Percentiles rank a stretch among this genome's conserved stretches.
Conservation (phyloP, 1,140 invertebrate species). For the Sitobion miscanthi region DNA sequence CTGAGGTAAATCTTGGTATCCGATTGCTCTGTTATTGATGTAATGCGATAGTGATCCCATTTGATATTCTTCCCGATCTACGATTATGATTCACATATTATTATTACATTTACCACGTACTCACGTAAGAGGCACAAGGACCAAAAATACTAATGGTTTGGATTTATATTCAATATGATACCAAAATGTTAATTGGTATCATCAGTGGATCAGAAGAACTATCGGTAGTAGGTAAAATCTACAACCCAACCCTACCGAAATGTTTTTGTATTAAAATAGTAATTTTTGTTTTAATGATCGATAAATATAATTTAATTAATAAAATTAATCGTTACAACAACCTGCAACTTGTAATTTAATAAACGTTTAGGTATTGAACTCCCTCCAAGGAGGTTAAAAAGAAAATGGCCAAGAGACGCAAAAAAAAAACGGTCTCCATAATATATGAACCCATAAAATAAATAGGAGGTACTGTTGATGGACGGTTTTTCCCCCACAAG, state of each 20-base stretch:
- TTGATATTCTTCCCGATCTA: constrained; percentile 86
- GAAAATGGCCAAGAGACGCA: too few species aligned
- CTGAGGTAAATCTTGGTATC: constrained; percentile 86
- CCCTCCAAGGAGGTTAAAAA: too few species aligned
- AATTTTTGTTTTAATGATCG: not conserved
- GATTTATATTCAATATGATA: not conserved
- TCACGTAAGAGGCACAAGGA: not conserved
- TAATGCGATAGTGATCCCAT: constrained; percentile 95
- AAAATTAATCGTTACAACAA: not conserved
- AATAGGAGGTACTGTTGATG: too few species aligned
- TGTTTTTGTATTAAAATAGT: not conserved
- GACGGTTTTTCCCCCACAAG: too few species aligned
- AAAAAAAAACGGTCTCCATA: too few species aligned
- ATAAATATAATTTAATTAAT: not conserved
- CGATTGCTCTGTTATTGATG: constrained; percentile 81
- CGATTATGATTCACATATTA: not conserved
- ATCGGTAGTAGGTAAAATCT: not conserved
- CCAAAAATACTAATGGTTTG: not conserved
- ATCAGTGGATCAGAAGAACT: not conserved
- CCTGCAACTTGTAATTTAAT: not conserved
- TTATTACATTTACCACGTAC: not conserved
- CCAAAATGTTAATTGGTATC: not conserved
- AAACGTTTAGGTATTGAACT: not conserved
- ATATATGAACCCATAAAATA: too few species aligned
- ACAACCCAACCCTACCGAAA: not conserved